Evolutionary conservation across 2,888 invertebrate genomes (phyloP), one percentile per base, ranked within the genome.

Genomic region (Calliopum simillimum): DNA sequence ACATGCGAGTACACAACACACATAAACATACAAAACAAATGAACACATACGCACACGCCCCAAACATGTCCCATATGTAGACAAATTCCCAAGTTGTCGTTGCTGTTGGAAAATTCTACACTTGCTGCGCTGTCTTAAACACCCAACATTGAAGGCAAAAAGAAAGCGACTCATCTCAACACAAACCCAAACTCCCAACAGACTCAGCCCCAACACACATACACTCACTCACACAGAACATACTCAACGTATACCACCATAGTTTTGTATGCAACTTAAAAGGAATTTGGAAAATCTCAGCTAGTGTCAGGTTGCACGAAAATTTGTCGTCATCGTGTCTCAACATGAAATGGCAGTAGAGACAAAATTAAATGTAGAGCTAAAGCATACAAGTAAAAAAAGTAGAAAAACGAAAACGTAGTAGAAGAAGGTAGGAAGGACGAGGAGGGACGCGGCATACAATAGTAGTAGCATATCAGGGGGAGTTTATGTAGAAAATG

Each of bases 251-350:
- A 61, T 46, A 41, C 14, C 16, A 33, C 53, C 23, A 21, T 16
- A 43, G 67, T 58, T 41, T 56, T 56, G 58, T 58, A 58, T 67
- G 67, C 67, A 67, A 56, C 58, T 56, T 19, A 56, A 44, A 80
- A 80, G 82, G 81, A 79, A 81, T 81, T 81, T 78, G 79, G 78
- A 79, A 82, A 81, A 81, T 81, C 82, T 81, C 81, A 79, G 81
- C 81, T 82, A 82, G 81, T 81, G 82, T 82, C 81, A 81, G 81
- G 81, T 82, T 81, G 81, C 81, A 82, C 81, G 81, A 80, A 82
- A 81, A 81, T 81, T 82, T 81, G 82, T 82, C 81, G 81, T 82
- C 81, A 81, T 82, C 81, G 79, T 81, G 81, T 82, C 82, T 67
- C 67, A 56, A 46, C 66, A 66, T 44, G 46, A 66, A 58, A 49